Evolutionary conservation across 1,140 invertebrate species (phyloP), one percentile per base, ranked within the genome.

Genomic region (Leptinotarsa texana): DNA sequence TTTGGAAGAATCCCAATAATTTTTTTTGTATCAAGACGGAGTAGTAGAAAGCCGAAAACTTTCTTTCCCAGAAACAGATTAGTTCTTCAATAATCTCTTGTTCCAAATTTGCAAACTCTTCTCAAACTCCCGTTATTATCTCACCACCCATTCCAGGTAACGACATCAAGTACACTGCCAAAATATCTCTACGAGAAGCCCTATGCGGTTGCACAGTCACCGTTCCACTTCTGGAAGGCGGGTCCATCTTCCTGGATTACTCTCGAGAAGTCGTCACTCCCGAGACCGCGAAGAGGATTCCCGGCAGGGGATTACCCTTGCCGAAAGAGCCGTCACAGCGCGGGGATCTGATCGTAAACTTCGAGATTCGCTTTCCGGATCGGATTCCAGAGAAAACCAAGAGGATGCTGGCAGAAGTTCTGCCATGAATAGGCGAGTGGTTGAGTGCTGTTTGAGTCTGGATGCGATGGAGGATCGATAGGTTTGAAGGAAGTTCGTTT

Each of bases 291-390:
- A 93, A 93, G 82, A 87, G 93, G 78, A 91, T 98, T 63, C 88
- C 88, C 71, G 94, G 93, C 3, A 91, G 93, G 79, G 96, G 96
- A 21, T 85, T 98, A 70, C 96, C 97, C 1, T 91, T 91, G 79
- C 94, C 95, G 0, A 98, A 97, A 86, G 94, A 96, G 76, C 91
- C 93, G 13, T 89, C 86, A 18, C 86, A 90, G 72, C 90, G 92
- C 78, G 96, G 96, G 24, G 95, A 98, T 85, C 86, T 98, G 4
- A 87, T 98, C 47, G 91, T 98, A 13, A 90, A 91, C 68, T 98
- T 98, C 84, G 93, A 97, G 81, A 95, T 98, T 77, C 89, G 91
- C 83, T 98, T 98, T 86, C 97, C 97, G 0, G 92, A 95, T 18
- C 86, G 85, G 33, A 83, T 98, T 69, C 84, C 90, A 18, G 85